phyloP scores from a whole-genome alignment of 2,797 vertebrate species.

The Delichon dasypus region DNA sequence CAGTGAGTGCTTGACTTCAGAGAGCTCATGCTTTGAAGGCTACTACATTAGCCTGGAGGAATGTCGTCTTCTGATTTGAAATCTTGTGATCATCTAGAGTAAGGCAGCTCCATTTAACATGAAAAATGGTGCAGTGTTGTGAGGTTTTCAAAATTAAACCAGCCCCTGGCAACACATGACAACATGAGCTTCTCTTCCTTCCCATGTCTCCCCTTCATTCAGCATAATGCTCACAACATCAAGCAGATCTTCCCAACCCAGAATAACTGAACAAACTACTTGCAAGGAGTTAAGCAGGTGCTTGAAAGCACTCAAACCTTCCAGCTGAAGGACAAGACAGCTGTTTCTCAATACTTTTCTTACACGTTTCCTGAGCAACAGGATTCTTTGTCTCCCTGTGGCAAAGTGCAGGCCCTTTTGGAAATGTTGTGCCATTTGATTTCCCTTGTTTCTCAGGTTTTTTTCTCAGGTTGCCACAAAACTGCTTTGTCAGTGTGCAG shows the following conservation, averaged over 20 bases:
- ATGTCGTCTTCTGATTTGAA: neutral
- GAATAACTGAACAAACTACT: neutral
- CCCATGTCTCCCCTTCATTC: neutral
- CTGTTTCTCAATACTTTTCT: neutral
- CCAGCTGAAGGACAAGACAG: neutral
- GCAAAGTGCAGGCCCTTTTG: neutral
- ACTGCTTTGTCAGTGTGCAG: neutral
- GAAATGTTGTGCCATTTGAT: neutral
- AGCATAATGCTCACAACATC: neutral
- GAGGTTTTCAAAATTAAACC: neutral
- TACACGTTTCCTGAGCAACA: neutral
- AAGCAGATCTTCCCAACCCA: neutral
- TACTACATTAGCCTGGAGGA: slow-evolving; percentile 18
- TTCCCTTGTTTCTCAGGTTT: neutral
- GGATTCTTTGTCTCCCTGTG: neutral
- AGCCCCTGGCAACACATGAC: neutral
- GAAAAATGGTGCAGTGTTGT: neutral
- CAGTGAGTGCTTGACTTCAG: neutral
- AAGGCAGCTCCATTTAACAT: slow-evolving; percentile 9
- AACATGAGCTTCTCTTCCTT: neutral
- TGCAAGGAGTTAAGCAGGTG: neutral
- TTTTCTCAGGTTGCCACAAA: neutral
- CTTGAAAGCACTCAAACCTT: neutral
- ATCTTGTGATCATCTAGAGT: neutral
- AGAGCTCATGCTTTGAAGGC: neutral